Evolutionary conservation across 2,888 invertebrate species (phyloP).

Genomic region (Hirtodrosophila confusa): DNA sequence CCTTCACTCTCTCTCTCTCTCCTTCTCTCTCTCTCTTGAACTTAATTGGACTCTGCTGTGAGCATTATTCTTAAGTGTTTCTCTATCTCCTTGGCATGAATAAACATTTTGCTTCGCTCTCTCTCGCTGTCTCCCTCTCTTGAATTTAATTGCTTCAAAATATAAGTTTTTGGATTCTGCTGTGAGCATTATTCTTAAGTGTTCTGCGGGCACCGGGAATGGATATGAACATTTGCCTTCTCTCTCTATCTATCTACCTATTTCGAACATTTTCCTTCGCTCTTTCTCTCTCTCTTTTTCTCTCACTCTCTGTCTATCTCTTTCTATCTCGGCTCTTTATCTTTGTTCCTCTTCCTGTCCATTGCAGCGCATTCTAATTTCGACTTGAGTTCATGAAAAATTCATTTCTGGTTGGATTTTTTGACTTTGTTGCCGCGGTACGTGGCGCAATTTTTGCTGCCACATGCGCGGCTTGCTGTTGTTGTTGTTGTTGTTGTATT

Average conservation of each 20-base stretch:
- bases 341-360: neutral
- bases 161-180: no score
- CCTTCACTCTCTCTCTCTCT: neutral
- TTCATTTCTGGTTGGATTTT: constrained; percentile 38
- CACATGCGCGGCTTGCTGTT: neutral
- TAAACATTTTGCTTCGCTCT: no score
- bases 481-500: constrained; percentile 8
- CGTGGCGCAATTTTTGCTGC: constrained; percentile 24
- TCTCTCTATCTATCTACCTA: no score
- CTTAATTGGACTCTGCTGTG: constrained; percentile 1
- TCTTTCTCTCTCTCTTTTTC: neutral
- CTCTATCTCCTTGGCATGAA: neutral
- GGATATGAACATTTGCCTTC: constrained; percentile 8
- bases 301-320: neutral
- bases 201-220: constrained; percentile 2
- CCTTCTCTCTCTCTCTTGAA: neutral
- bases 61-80: constrained; percentile 8
- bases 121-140: neutral
- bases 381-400: constrained; percentile 32
- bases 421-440: constrained; percentile 18
- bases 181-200: constrained; percentile 3
- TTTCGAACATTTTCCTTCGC: neutral
- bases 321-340: neutral
- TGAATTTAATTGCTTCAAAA: neutral
- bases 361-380: constrained; percentile 39